Evolutionary conservation across 1,140 invertebrate species (phyloP), one percentile per base, ranked within the genome.

Genomic region (Eueides isabella): DNA sequence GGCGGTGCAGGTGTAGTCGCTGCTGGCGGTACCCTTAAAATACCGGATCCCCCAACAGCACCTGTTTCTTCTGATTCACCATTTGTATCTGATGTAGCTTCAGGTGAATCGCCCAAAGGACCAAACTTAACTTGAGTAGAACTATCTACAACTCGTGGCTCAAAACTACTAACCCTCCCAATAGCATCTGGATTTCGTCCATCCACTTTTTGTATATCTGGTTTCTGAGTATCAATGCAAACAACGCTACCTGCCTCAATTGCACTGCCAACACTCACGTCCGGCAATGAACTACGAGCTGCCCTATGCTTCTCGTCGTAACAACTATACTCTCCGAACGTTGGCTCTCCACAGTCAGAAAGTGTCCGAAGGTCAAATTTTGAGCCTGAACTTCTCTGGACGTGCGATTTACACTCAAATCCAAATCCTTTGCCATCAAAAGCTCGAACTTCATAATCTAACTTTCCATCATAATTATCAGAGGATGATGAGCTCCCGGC

Each of bases 1-100:
- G 96, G 96, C 7, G 96, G 96, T n/a, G 95, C 96, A 16, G 96
- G 95, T 77, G 96, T 95, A 9, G 96, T 95, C 29, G 96, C 93
- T 41, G 93, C 91, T 65, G 95, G 95, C 72, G 95, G 95, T 4
- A 93, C 91, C 74, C 94, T 92, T 26, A 92, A 86, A 11, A 91
- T 92, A 30, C 93, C 93, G 6, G 94, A 94, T 61, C 90, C 80
- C 75, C 87, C 80, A 69, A 89, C 86, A 70, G 83, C 81, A 69
- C 88, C 87, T 48, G 86, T 80, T 66, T 91, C 80, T 83, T 91
- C 80, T 84, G 93, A 74, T 33, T 95, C 95, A 30, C 92, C 92
- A 68, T 92, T 91, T 77, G 94, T 93, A 82, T 94, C 92, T 6
- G 78, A 79, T 61, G 84, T 79, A 2, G 7, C 68, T 62, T 90